Evolutionary conservation across 2,888 invertebrate species (phyloP).

Genomic region (Teleiodes luculella): DNA sequence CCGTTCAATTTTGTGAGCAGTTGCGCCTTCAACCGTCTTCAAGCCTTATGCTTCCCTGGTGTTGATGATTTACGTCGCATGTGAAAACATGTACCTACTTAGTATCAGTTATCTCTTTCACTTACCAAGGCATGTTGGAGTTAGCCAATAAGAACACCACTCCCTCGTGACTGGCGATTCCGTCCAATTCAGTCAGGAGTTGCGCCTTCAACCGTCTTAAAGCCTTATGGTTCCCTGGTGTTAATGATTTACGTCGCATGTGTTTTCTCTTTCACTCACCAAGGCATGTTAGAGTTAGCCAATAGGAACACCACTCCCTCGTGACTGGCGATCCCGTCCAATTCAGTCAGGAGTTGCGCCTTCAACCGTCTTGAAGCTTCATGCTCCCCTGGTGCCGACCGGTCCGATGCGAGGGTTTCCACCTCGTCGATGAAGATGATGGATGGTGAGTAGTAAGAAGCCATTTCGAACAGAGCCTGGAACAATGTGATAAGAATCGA

Average conservation of each 20-base stretch:
- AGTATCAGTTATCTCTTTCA: too few relatives aligned
- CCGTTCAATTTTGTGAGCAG: too few relatives aligned
- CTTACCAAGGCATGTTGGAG: conserved; percentile 93
- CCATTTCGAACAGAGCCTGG: conserved; percentile 91
- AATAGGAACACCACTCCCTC: conserved; percentile 85
- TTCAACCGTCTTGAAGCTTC: conserved; percentile 93
- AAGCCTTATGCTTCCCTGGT: too few relatives aligned
- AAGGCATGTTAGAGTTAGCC: conserved; percentile 95
- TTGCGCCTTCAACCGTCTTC: too few relatives aligned
- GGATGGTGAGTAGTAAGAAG: conserved; percentile 90
- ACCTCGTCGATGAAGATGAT: conserved; percentile 96
- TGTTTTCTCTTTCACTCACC: conserved; percentile 82
- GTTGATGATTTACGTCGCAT: too few relatives aligned
- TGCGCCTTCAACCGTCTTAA: too few relatives aligned
- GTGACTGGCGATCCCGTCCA: conserved; percentile 86
- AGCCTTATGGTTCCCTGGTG: too few relatives aligned
- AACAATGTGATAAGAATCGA: background rate
- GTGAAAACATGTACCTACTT: too few relatives aligned
- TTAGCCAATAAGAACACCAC: conserved; percentile 84
- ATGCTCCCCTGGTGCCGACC: conserved; percentile 84
- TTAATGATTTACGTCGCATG: too few relatives aligned
- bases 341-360: conserved; percentile 90
- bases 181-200: too few relatives aligned
- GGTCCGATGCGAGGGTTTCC: conserved; percentile 87
- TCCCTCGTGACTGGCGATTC: conserved; percentile 79